Base-by-base conservation (phyloP, 2,797 vertebrate species). In the Gymnodraco acuticeps region DNA sequence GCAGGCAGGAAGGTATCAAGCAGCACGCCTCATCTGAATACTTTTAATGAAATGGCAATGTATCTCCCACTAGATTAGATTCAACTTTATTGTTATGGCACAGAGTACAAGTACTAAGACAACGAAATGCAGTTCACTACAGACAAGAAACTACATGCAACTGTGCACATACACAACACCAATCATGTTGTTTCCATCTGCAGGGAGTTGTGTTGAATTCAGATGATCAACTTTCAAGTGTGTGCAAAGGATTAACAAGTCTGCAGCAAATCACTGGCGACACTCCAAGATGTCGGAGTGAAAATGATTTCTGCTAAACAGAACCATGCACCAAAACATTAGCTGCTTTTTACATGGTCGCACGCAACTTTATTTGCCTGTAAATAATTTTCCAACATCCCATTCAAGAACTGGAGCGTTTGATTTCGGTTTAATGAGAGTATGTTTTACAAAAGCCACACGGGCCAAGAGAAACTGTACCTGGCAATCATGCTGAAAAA, bases 371-470 rank as follows among this genome's bases (percentile, higher is more conserved):
- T 93, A 93, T 93, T 92, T 89, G 92, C 86, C 88, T 89, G 82
- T 90, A 90, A 93, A 94, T 89, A 84, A 92, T 87, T 91, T 92
- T 91, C 87, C 89, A 62, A 91, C 87, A 90, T 92, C 90, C 89
- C 78, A 84, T 91, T 92, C 78, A 90, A 87, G 79, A 88, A 91
- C 54, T 70, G 60, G 75, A 84, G 86, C 56, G 65, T 92, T 92
- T 93, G 88, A 91, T 90, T 93, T 83, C 2, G 14, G 46, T 83
- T 93, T 90, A 89, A 93, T 81, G 83, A 88, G 87, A 82, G 76
- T 86, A 84, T 88, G 88, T 92, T 93, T 88, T 88, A 91, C 88
- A 89, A 93, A 93, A 55, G 75, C 68, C 27, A 0, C 17, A 3
- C 4, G 14, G 70, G 92, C 91, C 93, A 93, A 93, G 77, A 91